Percentiles rank a stretch among this genome's conserved stretches.
Conservation (phyloP, 1,140 invertebrate genomes). For the Drosophila arawakana region DNA sequence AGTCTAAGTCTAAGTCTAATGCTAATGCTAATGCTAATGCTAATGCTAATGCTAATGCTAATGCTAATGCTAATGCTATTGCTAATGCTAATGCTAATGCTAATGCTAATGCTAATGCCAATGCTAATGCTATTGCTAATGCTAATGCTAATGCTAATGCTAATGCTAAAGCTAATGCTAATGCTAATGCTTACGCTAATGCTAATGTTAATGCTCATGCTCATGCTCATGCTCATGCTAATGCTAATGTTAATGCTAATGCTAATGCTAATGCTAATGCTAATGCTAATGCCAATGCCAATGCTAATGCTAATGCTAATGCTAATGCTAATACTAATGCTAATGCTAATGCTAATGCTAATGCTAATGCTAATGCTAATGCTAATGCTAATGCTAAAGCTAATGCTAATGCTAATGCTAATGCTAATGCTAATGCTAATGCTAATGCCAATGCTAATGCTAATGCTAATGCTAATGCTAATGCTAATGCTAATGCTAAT, state of each 20-base stretch:
- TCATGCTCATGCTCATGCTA: not conserved
- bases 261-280: not conserved
- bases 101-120: not conserved
- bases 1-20: no score
- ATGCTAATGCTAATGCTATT: not conserved
- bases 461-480: not conserved
- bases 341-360: no score
- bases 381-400: no score
- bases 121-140: not conserved
- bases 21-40: not conserved
- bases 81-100: not conserved
- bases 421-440: no score
- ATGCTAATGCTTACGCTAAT: constrained; percentile 1
- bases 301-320: not conserved
- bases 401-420: no score
- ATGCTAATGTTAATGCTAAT: not conserved
- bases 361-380: no score
- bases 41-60: not conserved
- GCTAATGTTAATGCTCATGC: not conserved
- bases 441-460: no score
- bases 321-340: not conserved
- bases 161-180: not conserved
- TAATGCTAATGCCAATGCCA: no score
- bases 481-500: not conserved
- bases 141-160: no score